Evolutionary conservation across 2,797 vertebrate genomes (phyloP), one percentile per base, ranked within the genome.

Genomic region (Staurois parvus): DNA sequence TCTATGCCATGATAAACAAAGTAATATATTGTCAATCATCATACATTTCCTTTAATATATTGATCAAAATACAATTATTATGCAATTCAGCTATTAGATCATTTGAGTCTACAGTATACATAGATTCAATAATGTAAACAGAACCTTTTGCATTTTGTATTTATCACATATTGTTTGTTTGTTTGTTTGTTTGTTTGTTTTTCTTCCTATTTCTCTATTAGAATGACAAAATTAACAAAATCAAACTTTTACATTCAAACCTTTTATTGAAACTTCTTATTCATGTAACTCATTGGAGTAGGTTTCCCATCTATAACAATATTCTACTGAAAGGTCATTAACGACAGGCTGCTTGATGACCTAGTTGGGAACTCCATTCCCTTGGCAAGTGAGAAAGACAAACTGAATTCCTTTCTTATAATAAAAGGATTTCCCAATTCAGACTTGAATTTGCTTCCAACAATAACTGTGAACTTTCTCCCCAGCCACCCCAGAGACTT

Each of bases 381-480:
- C 76, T 78, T 79, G 76, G 83, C 68, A 84, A 84, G 76, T 79
- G 72, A 66, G 37, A 73, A 79, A 84, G 76, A 79, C 69, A 79
- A 79, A 84, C 83, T 79, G 56, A 84, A 84, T 84, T 84, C 76
- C 83, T 79, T 67, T 73, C 56, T 66, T 73, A 84, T 69, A 84
- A 84, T 79, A 84, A 78, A 84, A 84, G 83, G 83, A 84, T 84
- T 79, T 84, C 83, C 83, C 83, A 79, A 84, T 79, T 84, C 83
- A 84, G 76, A 84, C 83, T 70, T 73, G 76, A 79, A 72, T 72
- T 68, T 73, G 83, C 76, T 84, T 84, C 83, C 83, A 84, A 84
- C 83, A 84, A 84, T 84, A 84, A 84, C 83, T 29, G 59, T 84
- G 76, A 84, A 79, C 83, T 79, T 84, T 84, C 76, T 79, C 68